These are phyloP conservation scores for Thalpophila matura DNA, from an alignment of 2,888 invertebrate genomes.

Conservation along the genomic window DNA sequence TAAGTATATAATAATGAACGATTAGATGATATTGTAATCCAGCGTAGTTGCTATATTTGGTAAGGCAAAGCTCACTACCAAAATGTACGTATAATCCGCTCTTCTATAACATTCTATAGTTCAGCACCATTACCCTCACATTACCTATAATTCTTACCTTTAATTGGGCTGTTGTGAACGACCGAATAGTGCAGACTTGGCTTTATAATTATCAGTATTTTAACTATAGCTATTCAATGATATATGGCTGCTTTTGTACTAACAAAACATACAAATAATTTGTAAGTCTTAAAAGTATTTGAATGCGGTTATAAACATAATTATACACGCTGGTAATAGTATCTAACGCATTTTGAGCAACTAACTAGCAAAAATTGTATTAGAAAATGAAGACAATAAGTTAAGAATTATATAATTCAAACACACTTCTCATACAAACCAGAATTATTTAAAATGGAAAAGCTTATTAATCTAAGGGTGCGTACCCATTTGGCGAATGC, in stretches of 20 bases:
- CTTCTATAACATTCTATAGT: conserved; percentile 41
- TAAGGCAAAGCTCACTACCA: conserved; percentile 57
- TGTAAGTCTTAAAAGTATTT: conserved; percentile 2
- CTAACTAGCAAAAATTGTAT: conserved; percentile 36
- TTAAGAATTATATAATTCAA: conserved; percentile 41
- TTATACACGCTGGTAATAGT: conserved; percentile 18
- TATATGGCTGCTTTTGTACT: conserved; percentile 61
- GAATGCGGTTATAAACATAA: conserved; percentile 5
- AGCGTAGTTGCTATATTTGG: conserved; percentile 29
- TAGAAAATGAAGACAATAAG: conserved; percentile 24
- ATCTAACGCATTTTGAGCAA: conserved; percentile 41
- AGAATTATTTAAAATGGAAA: conserved; percentile 34
- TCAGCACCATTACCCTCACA: conserved; percentile 66
- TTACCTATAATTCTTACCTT: conserved; percentile 41
- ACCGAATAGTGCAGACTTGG: conserved; percentile 58
- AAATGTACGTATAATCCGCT: conserved; percentile 37
- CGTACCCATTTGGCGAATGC: too few species aligned
- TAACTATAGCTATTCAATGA: conserved; percentile 22
- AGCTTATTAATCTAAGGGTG: too few species aligned
- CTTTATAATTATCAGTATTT: conserved; percentile 12
- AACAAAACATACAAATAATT: conserved; percentile 13
- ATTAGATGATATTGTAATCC: conserved; percentile 29
- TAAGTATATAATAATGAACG: conserved; percentile 14
- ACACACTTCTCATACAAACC: conserved; percentile 33
- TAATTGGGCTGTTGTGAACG: conserved; percentile 53